Evolutionary conservation across 2,113 vertebrate species (phyloP).

Genomic region (Myiagra hebetior): DNA sequence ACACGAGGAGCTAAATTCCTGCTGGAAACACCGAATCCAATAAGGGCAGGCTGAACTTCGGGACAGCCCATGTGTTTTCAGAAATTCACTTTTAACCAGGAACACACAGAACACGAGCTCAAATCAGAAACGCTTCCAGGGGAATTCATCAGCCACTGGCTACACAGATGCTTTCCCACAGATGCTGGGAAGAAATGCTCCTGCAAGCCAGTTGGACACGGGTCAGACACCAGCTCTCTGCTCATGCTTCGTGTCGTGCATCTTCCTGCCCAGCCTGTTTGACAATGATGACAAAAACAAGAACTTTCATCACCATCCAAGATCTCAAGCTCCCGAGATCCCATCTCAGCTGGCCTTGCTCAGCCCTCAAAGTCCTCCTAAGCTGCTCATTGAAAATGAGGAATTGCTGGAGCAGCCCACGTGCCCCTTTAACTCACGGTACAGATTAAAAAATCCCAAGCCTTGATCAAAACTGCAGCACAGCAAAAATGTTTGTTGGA

Average conservation of each 20-base stretch:
- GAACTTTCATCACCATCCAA: neutral
- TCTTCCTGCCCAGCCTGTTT: neutral
- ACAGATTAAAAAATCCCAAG: neutral
- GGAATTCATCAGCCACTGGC: neutral
- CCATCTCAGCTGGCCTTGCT: neutral
- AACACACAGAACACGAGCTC: neutral
- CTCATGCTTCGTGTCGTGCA: fast-evolving
- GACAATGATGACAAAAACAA: neutral
- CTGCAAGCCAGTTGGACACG: neutral
- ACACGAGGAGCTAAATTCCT: constrained; percentile 2
- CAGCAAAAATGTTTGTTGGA: neutral
- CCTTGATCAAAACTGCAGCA: neutral
- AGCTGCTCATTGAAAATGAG: neutral
- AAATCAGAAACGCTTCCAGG: neutral
- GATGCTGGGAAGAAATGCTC: neutral
- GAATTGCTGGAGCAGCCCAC: fast-evolving
- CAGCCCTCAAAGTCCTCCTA: neutral
- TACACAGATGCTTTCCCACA: neutral
- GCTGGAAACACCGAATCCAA: neutral
- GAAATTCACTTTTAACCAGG: neutral
- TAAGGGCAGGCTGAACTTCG: neutral
- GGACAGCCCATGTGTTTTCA: neutral
- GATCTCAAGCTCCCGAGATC: neutral
- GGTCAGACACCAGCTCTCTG: neutral
- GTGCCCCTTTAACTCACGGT: neutral